Conservation (phyloP, 30 jellyfish, hydroid and myxozoan genomes). For the Sanderia malayensis region DNA sequence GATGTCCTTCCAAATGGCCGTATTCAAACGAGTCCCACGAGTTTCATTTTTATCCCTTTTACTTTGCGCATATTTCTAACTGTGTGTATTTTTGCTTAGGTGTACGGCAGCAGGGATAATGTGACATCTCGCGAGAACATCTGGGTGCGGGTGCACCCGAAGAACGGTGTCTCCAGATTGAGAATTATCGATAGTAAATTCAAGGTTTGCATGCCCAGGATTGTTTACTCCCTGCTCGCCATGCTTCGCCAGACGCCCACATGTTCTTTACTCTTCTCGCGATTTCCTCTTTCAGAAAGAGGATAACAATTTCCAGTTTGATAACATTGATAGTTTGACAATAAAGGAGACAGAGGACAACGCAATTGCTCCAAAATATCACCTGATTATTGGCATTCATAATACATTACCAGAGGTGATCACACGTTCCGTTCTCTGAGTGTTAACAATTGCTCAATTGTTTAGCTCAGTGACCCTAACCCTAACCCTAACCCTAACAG, state of each 20-base stretch:
- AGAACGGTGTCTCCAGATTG: slow-evolving; percentile 38
- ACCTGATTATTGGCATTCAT: slow-evolving; percentile 26
- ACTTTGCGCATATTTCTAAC: too few relatives aligned
- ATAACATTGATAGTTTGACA: slow-evolving; percentile 3
- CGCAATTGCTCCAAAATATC: slow-evolving; percentile 38
- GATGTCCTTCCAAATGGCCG: too few relatives aligned
- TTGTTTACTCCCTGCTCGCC: too few relatives aligned
- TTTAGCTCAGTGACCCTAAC: too few relatives aligned
- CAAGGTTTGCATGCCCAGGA: slow-evolving; percentile 24
- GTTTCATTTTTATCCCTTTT: too few relatives aligned
- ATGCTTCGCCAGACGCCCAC: too few relatives aligned
- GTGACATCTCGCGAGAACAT: slow-evolving; percentile 21
- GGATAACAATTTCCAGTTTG: slow-evolving; percentile 47
- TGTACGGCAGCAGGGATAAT: too few relatives aligned
- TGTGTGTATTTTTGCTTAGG: too few relatives aligned
- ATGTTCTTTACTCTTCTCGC: too few relatives aligned
- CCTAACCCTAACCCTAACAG: too few relatives aligned
- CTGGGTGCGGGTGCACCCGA: slow-evolving; percentile 32
- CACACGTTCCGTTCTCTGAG: background rate
- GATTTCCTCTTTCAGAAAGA: slow-evolving; percentile 37
- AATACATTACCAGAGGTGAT: slow-evolving; percentile 40
- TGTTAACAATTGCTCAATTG: too few relatives aligned
- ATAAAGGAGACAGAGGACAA: background rate
- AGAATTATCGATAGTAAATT: slow-evolving; percentile 20
- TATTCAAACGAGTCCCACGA: too few relatives aligned